Evolutionary conservation across 2,888 invertebrate species (phyloP).

Genomic region (Nephrotoma guestfalica): DNA sequence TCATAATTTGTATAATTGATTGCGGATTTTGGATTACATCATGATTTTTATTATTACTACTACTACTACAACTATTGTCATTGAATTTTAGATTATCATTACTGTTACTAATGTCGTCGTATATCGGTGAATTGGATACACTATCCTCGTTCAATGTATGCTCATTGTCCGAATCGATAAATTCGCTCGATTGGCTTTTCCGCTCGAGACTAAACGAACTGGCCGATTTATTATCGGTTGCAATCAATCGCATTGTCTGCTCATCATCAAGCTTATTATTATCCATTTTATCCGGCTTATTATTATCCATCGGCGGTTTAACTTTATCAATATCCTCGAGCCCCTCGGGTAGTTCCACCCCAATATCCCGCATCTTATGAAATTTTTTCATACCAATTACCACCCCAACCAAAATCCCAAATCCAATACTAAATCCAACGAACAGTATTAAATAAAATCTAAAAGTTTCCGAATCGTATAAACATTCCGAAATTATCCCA

Average conservation of each 20-base stretch:
- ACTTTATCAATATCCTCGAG: conserved; percentile 10
- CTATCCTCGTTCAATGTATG: background rate
- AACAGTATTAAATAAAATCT: background rate
- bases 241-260: background rate
- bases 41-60: background rate
- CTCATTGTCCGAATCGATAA: background rate
- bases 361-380: conserved; percentile 11
- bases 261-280: background rate
- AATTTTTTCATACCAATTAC: conserved; percentile 7
- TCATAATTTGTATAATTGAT: background rate
- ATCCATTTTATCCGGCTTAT: background rate
- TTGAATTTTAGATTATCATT: background rate
- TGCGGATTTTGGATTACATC: background rate
- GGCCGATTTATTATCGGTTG: background rate
- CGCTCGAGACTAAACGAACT: background rate
- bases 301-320: background rate
- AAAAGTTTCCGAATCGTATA: background rate
- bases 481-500: background rate
- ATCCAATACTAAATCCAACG: background rate
- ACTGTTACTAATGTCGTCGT: background rate
- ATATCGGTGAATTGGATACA: background rate
- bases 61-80: background rate
- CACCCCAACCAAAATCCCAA: background rate
- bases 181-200: conserved; percentile 1
- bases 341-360: conserved; percentile 11